phyloP scores from a whole-genome alignment of 1,140 invertebrate species.

The Drosophila lowei region DNA sequence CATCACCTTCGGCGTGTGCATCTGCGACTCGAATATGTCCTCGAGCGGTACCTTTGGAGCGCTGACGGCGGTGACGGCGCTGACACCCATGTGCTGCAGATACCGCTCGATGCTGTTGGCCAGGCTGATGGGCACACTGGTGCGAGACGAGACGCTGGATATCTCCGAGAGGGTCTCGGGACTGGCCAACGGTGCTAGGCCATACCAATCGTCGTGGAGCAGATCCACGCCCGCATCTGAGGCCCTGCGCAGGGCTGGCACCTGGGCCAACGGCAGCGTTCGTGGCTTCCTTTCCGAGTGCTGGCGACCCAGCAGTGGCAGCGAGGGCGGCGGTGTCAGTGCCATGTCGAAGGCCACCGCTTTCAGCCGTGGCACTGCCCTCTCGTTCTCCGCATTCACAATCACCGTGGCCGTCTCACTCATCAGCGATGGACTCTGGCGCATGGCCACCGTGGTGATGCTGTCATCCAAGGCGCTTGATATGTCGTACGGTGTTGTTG shows the following conservation, averaged over 20 bases:
- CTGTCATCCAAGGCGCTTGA: slow-evolving; percentile 73
- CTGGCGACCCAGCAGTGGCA: slow-evolving; percentile 43
- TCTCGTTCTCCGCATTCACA: slow-evolving; percentile 29
- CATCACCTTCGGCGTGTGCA: slow-evolving; percentile 85
- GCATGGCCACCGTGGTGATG: slow-evolving; percentile 65
- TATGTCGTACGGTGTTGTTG: slow-evolving; percentile 73
- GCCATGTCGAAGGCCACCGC: slow-evolving; percentile 77
- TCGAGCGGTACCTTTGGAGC: slow-evolving; percentile 56
- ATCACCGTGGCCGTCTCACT: slow-evolving; percentile 67
- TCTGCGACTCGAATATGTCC: slow-evolving; percentile 80
- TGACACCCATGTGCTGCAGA: slow-evolving; percentile 70
- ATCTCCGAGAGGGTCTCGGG: slow-evolving; percentile 93
- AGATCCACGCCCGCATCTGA: slow-evolving; percentile 83
- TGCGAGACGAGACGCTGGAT: slow-evolving; percentile 86
- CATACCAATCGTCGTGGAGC: slow-evolving; percentile 87
- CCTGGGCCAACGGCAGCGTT: slow-evolving; percentile 50
- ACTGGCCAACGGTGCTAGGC: slow-evolving; percentile 91
- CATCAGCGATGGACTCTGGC: slow-evolving; percentile 70
- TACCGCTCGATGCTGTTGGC: slow-evolving; percentile 82
- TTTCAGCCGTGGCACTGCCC: slow-evolving; percentile 48
- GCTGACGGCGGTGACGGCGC: slow-evolving; percentile 5
- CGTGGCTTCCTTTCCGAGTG: slow-evolving; percentile 68
- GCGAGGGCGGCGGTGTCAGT: slow-evolving; percentile 27
- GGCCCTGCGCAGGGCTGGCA: slow-evolving; percentile 67
- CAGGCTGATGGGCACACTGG: slow-evolving; percentile 83